Evolutionary conservation across 2,797 vertebrate genomes (phyloP).

Genomic region (Characodon lateralis): DNA sequence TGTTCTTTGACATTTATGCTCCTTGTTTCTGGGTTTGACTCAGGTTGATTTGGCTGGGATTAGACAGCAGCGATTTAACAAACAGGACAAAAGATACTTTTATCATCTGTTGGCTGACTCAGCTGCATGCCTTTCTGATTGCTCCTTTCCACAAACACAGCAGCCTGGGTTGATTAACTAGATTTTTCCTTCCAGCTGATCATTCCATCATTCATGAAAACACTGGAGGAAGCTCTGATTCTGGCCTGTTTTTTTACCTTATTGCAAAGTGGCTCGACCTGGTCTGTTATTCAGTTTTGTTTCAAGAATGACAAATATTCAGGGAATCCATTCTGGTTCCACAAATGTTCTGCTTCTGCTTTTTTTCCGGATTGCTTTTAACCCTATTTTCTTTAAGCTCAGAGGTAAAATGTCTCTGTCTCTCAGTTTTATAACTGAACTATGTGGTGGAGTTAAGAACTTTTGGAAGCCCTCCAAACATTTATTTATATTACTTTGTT

Average conservation of each 20-base stretch:
- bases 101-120: background rate
- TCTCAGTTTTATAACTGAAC: background rate
- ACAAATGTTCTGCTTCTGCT: background rate
- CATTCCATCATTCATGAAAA: background rate
- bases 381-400: background rate
- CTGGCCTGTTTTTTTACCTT: background rate
- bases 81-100: background rate
- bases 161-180: background rate
- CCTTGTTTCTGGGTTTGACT: background rate
- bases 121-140: background rate
- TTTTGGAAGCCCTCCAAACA: too few species aligned
- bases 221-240: background rate
- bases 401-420: background rate
- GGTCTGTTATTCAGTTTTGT: background rate
- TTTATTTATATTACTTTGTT: too few species aligned
- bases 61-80: background rate
- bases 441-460: background rate
- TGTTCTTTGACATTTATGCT: background rate
- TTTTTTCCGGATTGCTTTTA: background rate
- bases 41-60: background rate
- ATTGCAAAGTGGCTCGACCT: background rate
- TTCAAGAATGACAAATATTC: conserved; percentile 7
- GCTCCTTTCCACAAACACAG: background rate
- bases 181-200: background rate
- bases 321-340: background rate